These are phyloP conservation scores for Toxotes lorentzi DNA, from an alignment of 2,797 vertebrate genomes.

Conservation along the genomic window DNA sequence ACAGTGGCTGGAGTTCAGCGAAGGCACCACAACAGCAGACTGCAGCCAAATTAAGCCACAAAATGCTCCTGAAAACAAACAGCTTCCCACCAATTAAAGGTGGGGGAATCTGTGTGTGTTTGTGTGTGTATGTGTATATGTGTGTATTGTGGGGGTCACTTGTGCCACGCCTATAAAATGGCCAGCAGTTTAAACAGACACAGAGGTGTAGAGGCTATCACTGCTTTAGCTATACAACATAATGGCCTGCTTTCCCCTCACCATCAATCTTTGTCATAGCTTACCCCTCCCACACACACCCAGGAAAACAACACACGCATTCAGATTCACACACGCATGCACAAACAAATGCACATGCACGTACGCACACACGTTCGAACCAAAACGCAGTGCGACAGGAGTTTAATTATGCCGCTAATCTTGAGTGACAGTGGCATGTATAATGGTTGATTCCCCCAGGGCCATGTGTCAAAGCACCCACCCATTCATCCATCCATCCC, in stretches of 20 bases:
- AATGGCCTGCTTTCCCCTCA: conserved; percentile 76
- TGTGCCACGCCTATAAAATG: conserved; percentile 71
- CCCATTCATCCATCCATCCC: conserved; percentile 64
- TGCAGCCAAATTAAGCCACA: conserved; percentile 27
- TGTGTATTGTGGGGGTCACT: conserved; percentile 53
- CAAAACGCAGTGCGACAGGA: conserved; percentile 65
- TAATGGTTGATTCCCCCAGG: conserved; percentile 76
- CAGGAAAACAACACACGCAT: conserved; percentile 49
- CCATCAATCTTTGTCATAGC: conserved; percentile 82
- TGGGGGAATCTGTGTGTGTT: conserved; percentile 2
- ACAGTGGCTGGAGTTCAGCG: conserved; percentile 40
- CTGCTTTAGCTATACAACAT: conserved; percentile 72
- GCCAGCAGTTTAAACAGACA: conserved; percentile 74
- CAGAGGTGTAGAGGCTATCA: conserved; percentile 79
- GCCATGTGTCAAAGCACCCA: conserved; percentile 79
- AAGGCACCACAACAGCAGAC: conserved; percentile 24
- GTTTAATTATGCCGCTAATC: conserved; percentile 84
- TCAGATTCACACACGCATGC: conserved; percentile 25
- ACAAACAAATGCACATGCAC: conserved; percentile 5
- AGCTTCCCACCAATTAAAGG: conserved; percentile 43
- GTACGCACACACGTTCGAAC: conserved; percentile 23
- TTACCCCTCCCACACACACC: conserved; percentile 64
- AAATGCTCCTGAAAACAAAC: conserved; percentile 35
- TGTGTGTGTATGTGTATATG: conserved; percentile 29
- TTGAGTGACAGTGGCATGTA: conserved; percentile 82